These are phyloP conservation scores for Diorhabda elongata DNA, from an alignment of 1,140 invertebrate genomes.

Conservation along the genomic window DNA sequence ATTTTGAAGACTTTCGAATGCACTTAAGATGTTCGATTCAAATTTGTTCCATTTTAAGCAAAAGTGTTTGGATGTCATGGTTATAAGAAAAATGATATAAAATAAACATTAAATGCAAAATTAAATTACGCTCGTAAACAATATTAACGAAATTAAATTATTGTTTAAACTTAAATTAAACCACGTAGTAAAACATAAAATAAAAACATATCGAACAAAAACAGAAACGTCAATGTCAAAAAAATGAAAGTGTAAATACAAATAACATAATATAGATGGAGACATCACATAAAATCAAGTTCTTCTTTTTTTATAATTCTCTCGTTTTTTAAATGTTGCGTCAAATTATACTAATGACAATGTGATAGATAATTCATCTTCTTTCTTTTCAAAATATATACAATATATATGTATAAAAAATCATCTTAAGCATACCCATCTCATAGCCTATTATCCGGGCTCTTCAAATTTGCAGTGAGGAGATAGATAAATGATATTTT, in stretches of 20 bases:
- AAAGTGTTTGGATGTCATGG: conserved; percentile 51
- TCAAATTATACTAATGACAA: no score
- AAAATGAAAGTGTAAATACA: neutral
- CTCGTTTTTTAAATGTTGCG: no score
- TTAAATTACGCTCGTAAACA: neutral
- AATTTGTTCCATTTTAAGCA: conserved; percentile 64
- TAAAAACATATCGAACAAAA: conserved; percentile 15
- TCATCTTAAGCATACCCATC: no score
- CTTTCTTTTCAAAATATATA: no score
- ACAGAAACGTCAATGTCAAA: conserved; percentile 3
- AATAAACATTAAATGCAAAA: conserved; percentile 18
- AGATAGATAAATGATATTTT: no score
- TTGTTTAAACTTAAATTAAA: conserved; percentile 12
- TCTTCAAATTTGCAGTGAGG: no score
- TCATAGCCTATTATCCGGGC: no score
- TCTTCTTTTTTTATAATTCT: no score
- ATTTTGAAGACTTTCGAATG: conserved; percentile 53
- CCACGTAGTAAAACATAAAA: conserved; percentile 19
- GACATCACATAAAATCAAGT: neutral
- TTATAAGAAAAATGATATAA: conserved; percentile 16
- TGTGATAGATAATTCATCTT: no score
- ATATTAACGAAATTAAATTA: conserved; percentile 4
- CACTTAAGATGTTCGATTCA: conserved; percentile 53
- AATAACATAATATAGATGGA: no score
- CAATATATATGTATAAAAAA: no score